A percentile compares a stretch with the other conserved stretches of the same genome.
These are phyloP conservation scores for Chaetops frenatus DNA, from an alignment of 2,113 vertebrate genomes.

Conservation along the genomic window DNA sequence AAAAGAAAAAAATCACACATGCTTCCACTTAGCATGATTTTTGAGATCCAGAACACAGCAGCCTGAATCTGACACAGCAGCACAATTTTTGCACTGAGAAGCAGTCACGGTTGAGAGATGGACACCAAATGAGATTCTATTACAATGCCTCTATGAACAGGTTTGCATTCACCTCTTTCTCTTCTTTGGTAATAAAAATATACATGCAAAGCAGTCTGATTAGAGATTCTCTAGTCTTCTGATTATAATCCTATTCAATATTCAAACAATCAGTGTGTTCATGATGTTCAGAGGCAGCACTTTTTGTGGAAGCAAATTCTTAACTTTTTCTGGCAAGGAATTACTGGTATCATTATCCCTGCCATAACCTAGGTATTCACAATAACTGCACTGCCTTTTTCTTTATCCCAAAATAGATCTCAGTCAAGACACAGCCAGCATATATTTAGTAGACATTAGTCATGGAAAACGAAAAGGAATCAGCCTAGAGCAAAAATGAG, in stretches of 20 bases:
- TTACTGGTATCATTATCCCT: not conserved
- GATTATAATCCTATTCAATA: not conserved
- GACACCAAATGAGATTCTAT: not conserved
- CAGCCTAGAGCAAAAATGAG: not conserved
- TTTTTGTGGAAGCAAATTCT: not conserved
- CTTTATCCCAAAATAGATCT: not conserved
- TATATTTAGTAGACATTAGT: conserved; percentile 6
- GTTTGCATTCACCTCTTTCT: not conserved
- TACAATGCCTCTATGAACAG: not conserved
- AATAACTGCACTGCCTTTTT: not conserved
- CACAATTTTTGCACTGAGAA: not conserved
- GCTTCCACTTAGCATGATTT: not conserved
- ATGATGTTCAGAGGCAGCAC: accelerated
- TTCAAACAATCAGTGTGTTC: not conserved
- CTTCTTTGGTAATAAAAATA: not conserved
- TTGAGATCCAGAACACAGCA: not conserved
- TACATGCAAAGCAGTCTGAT: not conserved
- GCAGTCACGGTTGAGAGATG: not conserved
- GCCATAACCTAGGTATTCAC: not conserved
- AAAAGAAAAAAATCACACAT: not conserved
- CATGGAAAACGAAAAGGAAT: conserved; percentile 13
- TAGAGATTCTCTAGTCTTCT: not conserved
- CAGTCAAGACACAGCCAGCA: not conserved
- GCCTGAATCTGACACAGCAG: not conserved
- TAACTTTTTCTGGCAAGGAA: not conserved